Evolutionary conservation across 2,113 vertebrate genomes (phyloP).

Genomic region (Brienomyrus longianalis): DNA sequence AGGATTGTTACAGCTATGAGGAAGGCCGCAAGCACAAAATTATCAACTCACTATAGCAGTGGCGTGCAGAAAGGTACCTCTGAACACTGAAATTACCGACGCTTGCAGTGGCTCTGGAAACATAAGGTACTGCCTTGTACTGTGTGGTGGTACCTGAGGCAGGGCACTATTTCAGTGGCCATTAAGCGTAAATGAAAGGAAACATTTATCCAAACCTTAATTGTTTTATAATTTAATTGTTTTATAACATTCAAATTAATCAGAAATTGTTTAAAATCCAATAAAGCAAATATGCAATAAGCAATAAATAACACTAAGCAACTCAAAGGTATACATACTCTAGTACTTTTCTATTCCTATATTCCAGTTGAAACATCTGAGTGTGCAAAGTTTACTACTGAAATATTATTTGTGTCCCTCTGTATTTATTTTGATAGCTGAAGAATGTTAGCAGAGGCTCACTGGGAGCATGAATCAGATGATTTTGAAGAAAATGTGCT

Average conservation of each 20-base stretch:
- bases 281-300: background rate
- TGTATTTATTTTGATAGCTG: background rate
- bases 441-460: background rate
- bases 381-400: background rate
- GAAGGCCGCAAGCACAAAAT: background rate
- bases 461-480: background rate
- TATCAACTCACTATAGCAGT: background rate
- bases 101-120: background rate
- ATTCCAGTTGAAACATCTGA: background rate
- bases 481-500: background rate
- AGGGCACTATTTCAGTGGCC: background rate
- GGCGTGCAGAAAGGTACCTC: background rate
- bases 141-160: background rate
- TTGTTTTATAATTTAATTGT: background rate
- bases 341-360: background rate
- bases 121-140: background rate
- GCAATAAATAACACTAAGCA: background rate
- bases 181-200: background rate
- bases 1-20: background rate
- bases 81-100: background rate
- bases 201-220: background rate
- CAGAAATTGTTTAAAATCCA: background rate
- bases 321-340: background rate
- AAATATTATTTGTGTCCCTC: background rate
- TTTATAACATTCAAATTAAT: background rate